A percentile compares a stretch with the other conserved stretches of the same genome.
Evolutionary conservation across 2,888 invertebrate genomes (phyloP).

Genomic region (Pogonocherus hispidulus): DNA sequence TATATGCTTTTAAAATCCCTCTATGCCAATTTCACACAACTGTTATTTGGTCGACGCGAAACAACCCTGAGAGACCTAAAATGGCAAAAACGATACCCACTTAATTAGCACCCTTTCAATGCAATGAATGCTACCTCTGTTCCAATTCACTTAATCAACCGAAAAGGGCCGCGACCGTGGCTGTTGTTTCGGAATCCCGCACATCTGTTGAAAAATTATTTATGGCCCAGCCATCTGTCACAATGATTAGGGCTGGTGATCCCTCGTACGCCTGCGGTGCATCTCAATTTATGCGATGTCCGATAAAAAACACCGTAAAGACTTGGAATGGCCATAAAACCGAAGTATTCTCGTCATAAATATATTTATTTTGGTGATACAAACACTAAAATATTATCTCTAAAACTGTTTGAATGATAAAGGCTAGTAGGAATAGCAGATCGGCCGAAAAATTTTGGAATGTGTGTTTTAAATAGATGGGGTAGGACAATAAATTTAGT

Average conservation of each 20-base stretch:
- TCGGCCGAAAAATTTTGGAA: no score
- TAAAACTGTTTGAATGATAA: background rate
- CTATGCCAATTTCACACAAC: background rate
- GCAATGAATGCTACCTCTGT: slow-evolving; percentile 2
- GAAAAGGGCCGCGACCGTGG: background rate
- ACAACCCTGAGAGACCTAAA: background rate
- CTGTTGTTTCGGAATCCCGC: slow-evolving; percentile 4
- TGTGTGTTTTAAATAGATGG: no score
- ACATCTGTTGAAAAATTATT: slow-evolving; percentile 30
- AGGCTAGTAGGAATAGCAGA: no score
- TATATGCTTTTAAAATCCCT: background rate
- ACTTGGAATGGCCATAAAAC: slow-evolving; percentile 10
- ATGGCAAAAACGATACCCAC: background rate
- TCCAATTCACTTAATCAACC: slow-evolving; percentile 9
- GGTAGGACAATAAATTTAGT: no score
- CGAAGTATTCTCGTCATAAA: slow-evolving; percentile 1
- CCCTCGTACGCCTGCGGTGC: background rate
- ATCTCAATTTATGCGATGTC: slow-evolving; percentile 10
- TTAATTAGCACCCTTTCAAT: background rate
- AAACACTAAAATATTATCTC: background rate
- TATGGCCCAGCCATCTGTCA: slow-evolving; percentile 27
- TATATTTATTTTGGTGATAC: slow-evolving; percentile 5
- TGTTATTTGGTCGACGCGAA: background rate
- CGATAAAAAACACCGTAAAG: slow-evolving; percentile 24
- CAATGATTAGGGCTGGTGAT: background rate